Conservation (phyloP, 2,113 vertebrate genomes). For the Theristicus caerulescens region DNA sequence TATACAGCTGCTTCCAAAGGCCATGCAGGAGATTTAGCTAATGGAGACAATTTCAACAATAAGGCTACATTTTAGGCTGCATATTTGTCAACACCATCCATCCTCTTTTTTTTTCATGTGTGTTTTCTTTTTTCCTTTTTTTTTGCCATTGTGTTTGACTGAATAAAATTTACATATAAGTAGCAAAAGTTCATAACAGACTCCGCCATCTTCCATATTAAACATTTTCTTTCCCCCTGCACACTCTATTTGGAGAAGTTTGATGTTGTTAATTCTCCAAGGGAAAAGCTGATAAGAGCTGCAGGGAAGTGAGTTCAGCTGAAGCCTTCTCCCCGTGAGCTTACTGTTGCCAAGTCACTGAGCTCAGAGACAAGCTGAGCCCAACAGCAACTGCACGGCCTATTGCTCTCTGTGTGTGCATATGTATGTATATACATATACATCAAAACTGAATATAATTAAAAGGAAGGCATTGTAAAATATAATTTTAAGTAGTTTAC, state of each 20-base stretch:
- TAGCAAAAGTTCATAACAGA: background rate
- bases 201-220: background rate
- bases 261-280: background rate
- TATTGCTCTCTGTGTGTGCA: background rate
- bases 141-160: accelerated
- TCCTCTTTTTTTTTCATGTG: background rate
- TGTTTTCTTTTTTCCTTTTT: background rate
- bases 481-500: background rate
- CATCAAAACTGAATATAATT: background rate
- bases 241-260: background rate
- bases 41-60: background rate
- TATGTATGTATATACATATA: background rate
- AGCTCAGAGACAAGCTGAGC: background rate
- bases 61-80: background rate
- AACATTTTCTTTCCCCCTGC: background rate
- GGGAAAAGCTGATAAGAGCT: background rate
- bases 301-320: background rate
- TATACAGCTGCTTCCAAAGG: background rate
- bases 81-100: background rate
- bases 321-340: background rate
- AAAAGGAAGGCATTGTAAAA: background rate
- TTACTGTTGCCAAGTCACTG: background rate
- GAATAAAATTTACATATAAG: background rate
- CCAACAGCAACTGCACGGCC: background rate
- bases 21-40: background rate